Conservation (phyloP, 2,113 vertebrate genomes). For the Austrofundulus limnaeus region DNA sequence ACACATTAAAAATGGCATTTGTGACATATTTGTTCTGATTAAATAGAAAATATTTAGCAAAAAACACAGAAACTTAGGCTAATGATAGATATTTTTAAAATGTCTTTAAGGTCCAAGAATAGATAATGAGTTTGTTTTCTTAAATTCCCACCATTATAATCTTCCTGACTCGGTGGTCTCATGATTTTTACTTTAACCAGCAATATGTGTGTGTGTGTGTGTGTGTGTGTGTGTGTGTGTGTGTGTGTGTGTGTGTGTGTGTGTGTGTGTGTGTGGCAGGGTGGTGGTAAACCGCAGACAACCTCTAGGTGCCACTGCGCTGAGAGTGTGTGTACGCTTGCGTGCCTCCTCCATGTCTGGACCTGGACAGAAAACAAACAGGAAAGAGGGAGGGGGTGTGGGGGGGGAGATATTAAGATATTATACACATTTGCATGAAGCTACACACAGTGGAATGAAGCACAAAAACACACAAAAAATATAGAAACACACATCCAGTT, state of each 20-base stretch:
- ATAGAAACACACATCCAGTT: conserved; percentile 1
- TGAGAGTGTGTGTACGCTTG: conserved; percentile 35
- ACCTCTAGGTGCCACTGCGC: conserved; percentile 46
- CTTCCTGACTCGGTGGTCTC: conserved; percentile 45
- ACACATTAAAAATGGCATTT: conserved; percentile 4
- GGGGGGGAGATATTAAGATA: conserved; percentile 61
- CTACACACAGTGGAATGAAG: conserved; percentile 2
- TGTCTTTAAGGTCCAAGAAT: conserved; percentile 7
- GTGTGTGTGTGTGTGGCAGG: conserved; percentile 30
- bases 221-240: conserved; percentile 17
- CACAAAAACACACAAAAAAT: conserved; percentile 3
- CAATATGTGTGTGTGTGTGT: conserved; percentile 11
- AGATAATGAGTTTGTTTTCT: conserved; percentile 43
- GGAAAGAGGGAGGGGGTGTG: conserved; percentile 50
- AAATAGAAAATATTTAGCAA: not conserved
- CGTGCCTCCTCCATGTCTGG: conserved; percentile 65
- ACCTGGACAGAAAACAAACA: conserved; percentile 70
- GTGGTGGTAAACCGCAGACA: conserved; percentile 64
- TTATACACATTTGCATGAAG: not conserved
- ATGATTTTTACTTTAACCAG: conserved; percentile 53
- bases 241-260: conserved; percentile 7
- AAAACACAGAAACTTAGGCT: not conserved
- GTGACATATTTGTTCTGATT: not conserved
- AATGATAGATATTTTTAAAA: conserved; percentile 3
- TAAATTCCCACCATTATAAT: conserved; percentile 43